A percentile compares a stretch with the other conserved stretches of the same genome.
Conservation (phyloP, 2,888 invertebrate genomes). For the Cheilosia pagana region DNA sequence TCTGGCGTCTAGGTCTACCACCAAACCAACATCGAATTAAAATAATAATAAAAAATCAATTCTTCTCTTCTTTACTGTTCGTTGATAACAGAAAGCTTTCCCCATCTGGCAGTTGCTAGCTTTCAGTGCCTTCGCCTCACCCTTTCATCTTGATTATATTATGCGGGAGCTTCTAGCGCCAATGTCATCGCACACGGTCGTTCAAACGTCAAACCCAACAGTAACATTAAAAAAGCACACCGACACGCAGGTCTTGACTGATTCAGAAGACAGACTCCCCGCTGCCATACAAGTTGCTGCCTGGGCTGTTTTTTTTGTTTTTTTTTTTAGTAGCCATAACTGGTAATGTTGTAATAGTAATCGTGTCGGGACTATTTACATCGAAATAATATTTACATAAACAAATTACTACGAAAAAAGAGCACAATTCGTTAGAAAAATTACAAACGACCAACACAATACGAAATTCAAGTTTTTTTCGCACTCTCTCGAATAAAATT, state of each 20-base stretch:
- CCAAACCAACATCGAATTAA: not conserved
- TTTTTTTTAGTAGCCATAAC: slow-evolving; percentile 18
- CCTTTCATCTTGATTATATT: not conserved
- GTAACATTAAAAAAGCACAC: slow-evolving; percentile 62
- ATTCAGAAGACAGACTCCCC: slow-evolving; percentile 39
- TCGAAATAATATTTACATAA: slow-evolving; percentile 34
- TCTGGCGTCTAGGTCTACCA: too few species aligned
- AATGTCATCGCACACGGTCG: slow-evolving; percentile 41
- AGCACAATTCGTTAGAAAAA: slow-evolving; percentile 1
- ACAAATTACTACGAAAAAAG: slow-evolving; percentile 25
- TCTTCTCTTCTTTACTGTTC: not conserved
- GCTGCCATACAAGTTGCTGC: slow-evolving; percentile 35
- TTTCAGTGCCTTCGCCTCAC: slow-evolving; percentile 1
- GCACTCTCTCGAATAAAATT: not conserved
- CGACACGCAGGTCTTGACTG: slow-evolving; percentile 64
- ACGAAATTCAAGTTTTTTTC: not conserved
- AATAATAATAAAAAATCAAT: slow-evolving; percentile 11
- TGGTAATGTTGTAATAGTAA: slow-evolving; percentile 14
- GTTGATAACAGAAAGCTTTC: slow-evolving; percentile 44
- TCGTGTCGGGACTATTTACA: slow-evolving; percentile 39
- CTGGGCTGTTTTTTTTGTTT: not conserved
- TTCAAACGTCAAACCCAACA: slow-evolving; percentile 43
- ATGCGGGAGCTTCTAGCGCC: slow-evolving; percentile 35
- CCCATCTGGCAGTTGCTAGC: not conserved
- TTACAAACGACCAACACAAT: slow-evolving; percentile 2